Base-by-base conservation (phyloP, 2,888 invertebrate species). In the Eupeodes luniger region DNA sequence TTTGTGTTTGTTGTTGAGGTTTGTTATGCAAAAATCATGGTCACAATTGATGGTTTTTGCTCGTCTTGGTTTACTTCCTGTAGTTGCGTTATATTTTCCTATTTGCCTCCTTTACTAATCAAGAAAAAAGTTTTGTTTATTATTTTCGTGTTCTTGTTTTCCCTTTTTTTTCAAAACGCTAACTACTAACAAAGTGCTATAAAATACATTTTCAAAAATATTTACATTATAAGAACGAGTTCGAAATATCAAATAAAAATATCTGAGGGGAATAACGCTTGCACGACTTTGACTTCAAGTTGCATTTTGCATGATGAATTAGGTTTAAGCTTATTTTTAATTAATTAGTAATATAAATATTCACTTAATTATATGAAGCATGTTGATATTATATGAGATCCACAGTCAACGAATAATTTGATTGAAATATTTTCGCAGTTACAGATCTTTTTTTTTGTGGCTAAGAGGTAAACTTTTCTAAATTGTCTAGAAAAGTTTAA, bases 271-370 rank as follows among this genome's bases (percentile, higher is more conserved):
- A 74, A 80, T 87, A 67, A 27, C 66, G 53, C 70, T 87, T 81
- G 87, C 87, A 87, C 84, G 84, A 62, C 44, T 76, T 84, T 83
- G 77, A 87, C 84, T 84, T 67, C 36, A 66, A 49, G 40, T 72
- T 81, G 87, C 87, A 87, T 87, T 61, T 72, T 81, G 87, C 87
- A 87, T 87, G 87, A 83, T 72, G 75, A 79, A 57, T 55, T 78
- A 19, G 69, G 81, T 81, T 66, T 75, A 85, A 82, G 82, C 78
- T 59, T 44, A 9, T 2, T 27, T 27, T 27, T 6, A 2, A 57
- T 55, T 19, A 1, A 61, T 61, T 61, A 10, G 10, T 11, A n/a
- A 61, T 34, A 61, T 10, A 61, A 36, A 40, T 61, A 40, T 19
- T 19, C 19, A 19, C 4, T 59, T 12, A 36, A 1, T 34, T 36